phyloP scores from a whole-genome alignment of 2,797 vertebrate genomes.

The Brotula barbata region DNA sequence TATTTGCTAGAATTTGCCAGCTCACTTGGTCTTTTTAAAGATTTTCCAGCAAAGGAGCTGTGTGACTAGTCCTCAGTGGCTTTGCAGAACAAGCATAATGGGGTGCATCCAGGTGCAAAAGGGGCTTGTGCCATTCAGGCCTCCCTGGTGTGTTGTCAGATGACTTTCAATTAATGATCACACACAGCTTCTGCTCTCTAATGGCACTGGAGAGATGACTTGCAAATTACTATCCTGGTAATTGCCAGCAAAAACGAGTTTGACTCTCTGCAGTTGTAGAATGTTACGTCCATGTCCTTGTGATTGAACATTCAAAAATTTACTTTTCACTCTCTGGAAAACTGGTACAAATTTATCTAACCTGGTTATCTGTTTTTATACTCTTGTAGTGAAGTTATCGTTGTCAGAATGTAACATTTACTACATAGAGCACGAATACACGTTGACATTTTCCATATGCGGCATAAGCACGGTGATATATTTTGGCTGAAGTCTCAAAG shows the following conservation, averaged over 20 bases:
- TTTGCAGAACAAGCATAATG: conserved; percentile 43
- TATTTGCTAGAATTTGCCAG: conserved; percentile 4
- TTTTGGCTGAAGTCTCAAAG: conserved; percentile 28
- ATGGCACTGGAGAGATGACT: conserved; percentile 49
- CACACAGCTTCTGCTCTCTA: conserved; percentile 41
- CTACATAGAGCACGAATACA: conserved; percentile 29
- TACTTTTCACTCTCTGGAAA: conserved; percentile 8
- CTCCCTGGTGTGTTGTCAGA: conserved; percentile 41
- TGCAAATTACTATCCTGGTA: conserved; percentile 43
- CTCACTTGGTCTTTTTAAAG: conserved; percentile 12
- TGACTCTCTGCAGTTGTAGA: conserved; percentile 21
- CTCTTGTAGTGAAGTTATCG: conserved; percentile 27
- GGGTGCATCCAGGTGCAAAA: conserved; percentile 50
- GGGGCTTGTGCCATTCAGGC: conserved; percentile 17
- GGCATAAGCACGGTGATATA: conserved; percentile 32
- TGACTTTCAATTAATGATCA: conserved; percentile 57
- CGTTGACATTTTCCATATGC: conserved; percentile 47
- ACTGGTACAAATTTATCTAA: conserved; percentile 2
- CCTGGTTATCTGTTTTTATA: conserved; percentile 1
- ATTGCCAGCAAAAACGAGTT: conserved; percentile 42
- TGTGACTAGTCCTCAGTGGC: conserved; percentile 31
- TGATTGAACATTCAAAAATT: conserved; percentile 8
- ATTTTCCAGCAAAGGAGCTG: conserved; percentile 21
- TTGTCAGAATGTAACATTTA: conserved; percentile 19
- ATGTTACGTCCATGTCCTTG: not conserved